Evolutionary conservation across 2,888 invertebrate genomes (phyloP).

Genomic region (Homarus gammarus): DNA sequence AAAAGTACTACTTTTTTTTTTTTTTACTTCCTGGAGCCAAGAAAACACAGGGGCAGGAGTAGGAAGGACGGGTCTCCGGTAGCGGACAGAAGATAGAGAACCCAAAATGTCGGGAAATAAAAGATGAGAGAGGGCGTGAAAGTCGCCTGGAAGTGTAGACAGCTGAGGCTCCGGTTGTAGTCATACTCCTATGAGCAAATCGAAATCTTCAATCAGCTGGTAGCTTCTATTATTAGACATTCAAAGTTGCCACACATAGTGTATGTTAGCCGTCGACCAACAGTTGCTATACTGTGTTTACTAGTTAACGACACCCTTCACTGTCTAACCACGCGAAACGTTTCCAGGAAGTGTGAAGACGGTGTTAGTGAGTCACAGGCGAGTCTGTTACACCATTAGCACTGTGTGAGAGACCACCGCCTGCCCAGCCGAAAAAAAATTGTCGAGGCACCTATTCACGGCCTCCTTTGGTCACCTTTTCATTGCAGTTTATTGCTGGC

Average conservation of each 20-base stretch:
- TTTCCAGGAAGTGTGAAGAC: conserved; percentile 34
- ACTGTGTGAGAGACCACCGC: conserved; percentile 12
- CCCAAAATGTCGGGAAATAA: not conserved
- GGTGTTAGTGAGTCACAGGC: too few species aligned
- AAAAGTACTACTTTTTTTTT: too few species aligned
- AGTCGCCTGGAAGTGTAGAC: too few species aligned
- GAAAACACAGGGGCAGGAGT: too few species aligned
- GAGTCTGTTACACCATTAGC: conserved; percentile 44
- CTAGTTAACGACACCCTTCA: conserved; percentile 10
- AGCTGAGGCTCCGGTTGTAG: too few species aligned
- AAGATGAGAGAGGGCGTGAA: not conserved
- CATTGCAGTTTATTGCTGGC: conserved; percentile 40
- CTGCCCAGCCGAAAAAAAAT: conserved; percentile 7
- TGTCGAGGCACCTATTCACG: not conserved
- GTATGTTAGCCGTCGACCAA: too few species aligned
- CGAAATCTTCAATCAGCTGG: too few species aligned
- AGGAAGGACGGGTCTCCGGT: not conserved
- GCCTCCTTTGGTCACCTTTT: conserved; percentile 33
- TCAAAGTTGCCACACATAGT: too few species aligned
- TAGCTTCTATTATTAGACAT: too few species aligned
- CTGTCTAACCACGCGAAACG: not conserved
- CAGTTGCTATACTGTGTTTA: not conserved
- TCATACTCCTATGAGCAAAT: too few species aligned
- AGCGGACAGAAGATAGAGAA: too few species aligned
- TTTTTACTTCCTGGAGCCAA: too few species aligned